Base-by-base conservation (phyloP, 2,797 vertebrate species). In the Vultur gryphus region DNA sequence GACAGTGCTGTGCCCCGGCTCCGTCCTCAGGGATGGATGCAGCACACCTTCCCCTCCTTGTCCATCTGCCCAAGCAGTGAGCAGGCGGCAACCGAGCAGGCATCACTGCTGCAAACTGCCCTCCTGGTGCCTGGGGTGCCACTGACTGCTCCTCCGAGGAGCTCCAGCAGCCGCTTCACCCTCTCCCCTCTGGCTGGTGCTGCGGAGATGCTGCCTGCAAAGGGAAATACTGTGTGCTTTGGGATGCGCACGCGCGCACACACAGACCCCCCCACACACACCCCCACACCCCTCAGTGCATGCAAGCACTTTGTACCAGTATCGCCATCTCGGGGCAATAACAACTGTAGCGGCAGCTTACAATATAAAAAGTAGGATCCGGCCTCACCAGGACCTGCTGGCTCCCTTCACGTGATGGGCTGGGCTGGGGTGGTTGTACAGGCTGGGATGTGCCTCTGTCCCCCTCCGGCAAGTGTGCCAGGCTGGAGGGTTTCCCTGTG, bases 11-110 rank as follows among this genome's bases (percentile, higher is more conserved):
- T 48, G 25, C 3, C 21, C 69, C 5, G 0, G 0, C 18, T 78
- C 21, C 19, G 20, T 62, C 39, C 67, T 24, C 0, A 1, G 21
- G 41, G 23, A 3, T 31, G 18, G 25, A 1, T 16, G 49, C 31
- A 55, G 39, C 21, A 43, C 48, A 11, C 5, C 55, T 13, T 46
- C 31, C 14, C 31, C 31, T 70, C 55, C 52, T 10, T 2, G 3
- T 33, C 58, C 0, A 0, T 21, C 51, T 77, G 55, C 41, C 58
- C 4, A 0, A 17, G 20, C 0, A 0, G 51, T 9, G 26, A 62
- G 12, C 19, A 9, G 11, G 65, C 5, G 3, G 37, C 43, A 37
- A 37, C 25, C 0, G 0, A n/a, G 52, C 46, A 21, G 39, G 21
- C 43, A 26, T 14, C 43, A 3, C 43, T 0, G 3, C 37, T 82